These are phyloP conservation scores for Cirrhinus mrigala DNA, from an alignment of 2,797 vertebrate genomes.

Conservation along the genomic window DNA sequence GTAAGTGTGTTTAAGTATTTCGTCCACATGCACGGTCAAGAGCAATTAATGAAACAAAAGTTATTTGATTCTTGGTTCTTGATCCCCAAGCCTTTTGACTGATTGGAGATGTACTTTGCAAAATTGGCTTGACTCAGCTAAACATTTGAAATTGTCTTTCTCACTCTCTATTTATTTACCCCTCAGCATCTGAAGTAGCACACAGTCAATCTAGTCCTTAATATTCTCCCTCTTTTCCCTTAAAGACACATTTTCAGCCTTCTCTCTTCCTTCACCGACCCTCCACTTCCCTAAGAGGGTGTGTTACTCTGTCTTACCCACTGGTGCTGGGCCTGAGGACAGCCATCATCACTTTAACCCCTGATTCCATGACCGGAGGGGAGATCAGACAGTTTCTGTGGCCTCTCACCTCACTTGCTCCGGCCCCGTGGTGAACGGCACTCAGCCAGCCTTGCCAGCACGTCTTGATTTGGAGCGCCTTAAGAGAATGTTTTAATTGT, in stretches of 20 bases:
- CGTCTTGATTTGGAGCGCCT: constrained; percentile 55
- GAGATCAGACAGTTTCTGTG: constrained; percentile 30
- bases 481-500: constrained; percentile 78
- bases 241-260: constrained; percentile 32
- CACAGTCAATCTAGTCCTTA: constrained; percentile 30
- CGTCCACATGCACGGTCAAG: neutral
- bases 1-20: neutral
- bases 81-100: neutral
- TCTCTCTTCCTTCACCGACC: constrained; percentile 35
- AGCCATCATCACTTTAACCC: constrained; percentile 35
- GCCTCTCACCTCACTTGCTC: constrained; percentile 54
- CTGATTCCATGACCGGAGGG: constrained; percentile 14
- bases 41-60: neutral
- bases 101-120: neutral
- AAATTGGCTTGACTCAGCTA: constrained; percentile 6
- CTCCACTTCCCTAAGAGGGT: constrained; percentile 21
- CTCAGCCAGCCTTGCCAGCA: constrained; percentile 56
- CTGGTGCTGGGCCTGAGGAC: constrained; percentile 29
- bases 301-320: constrained; percentile 39
- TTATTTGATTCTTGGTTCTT: neutral
- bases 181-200: neutral
- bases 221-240: constrained; percentile 45
- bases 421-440: constrained; percentile 6
- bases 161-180: constrained; percentile 34
- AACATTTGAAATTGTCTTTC: neutral